phyloP scores from a whole-genome alignment of 2,888 invertebrate species.

The Dryococelus australis region DNA sequence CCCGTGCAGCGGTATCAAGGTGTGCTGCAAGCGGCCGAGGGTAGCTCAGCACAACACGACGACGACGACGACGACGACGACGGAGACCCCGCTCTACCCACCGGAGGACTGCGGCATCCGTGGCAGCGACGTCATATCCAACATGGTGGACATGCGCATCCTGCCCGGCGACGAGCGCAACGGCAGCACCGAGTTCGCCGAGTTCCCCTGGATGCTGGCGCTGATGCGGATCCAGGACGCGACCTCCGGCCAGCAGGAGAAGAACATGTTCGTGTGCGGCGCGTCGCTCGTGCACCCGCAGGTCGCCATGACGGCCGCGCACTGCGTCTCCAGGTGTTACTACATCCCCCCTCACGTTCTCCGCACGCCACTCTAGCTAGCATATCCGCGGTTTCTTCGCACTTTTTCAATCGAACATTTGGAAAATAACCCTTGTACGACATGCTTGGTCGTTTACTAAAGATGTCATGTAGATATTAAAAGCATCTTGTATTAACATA shows the following conservation, averaged over 20 bases:
- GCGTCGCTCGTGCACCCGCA: slow-evolving; percentile 51
- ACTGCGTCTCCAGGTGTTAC: slow-evolving; percentile 50
- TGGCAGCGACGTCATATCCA: neutral
- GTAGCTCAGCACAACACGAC: neutral
- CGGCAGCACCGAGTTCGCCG: slow-evolving; percentile 49
- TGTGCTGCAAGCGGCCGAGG: neutral
- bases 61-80: neutral
- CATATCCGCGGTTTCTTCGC: too few species aligned
- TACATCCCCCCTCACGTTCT: too few species aligned
- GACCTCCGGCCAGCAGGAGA: neutral
- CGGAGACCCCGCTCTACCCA: neutral
- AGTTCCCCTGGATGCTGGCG: slow-evolving; percentile 52
- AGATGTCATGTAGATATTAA: too few species aligned
- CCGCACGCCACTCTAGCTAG: too few species aligned
- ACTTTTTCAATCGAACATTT: too few species aligned
- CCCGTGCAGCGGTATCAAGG: neutral
- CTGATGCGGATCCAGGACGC: slow-evolving; percentile 40
- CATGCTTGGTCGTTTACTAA: too few species aligned
- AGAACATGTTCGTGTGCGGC: slow-evolving; percentile 51
- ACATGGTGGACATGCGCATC: slow-evolving; percentile 31
- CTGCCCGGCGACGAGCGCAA: neutral
- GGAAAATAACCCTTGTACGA: too few species aligned
- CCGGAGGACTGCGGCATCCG: slow-evolving; percentile 1
- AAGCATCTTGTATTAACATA: too few species aligned
- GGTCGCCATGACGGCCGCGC: slow-evolving; percentile 52